Conservation (phyloP, 2,888 invertebrate species). For the Napeogenes inachia region DNA sequence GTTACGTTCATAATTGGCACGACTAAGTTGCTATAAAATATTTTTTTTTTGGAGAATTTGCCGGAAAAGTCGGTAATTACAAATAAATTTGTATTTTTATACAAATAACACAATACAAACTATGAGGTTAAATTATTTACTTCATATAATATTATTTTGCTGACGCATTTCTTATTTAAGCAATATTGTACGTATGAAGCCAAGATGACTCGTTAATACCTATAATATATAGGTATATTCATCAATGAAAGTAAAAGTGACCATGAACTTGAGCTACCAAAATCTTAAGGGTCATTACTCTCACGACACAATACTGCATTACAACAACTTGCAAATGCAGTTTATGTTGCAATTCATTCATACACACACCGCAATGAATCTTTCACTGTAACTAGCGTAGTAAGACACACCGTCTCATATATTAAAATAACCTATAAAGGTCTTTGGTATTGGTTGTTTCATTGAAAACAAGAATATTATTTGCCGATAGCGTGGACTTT, state of each 20-base stretch:
- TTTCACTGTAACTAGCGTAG: conserved; percentile 36
- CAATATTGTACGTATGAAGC: no score
- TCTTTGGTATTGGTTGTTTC: conserved; percentile 23
- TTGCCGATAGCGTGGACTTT: conserved; percentile 33
- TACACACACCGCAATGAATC: conserved; percentile 41
- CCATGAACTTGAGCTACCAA: conserved; percentile 27
- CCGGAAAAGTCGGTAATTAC: no score
- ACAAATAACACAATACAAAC: no score
- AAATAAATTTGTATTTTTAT: no score
- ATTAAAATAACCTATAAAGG: conserved; percentile 14
- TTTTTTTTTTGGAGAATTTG: no score
- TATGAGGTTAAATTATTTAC: no score
- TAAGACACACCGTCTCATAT: conserved; percentile 30
- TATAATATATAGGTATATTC: neutral
- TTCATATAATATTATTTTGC: no score
- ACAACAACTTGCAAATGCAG: conserved; percentile 32
- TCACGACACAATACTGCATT: conserved; percentile 32
- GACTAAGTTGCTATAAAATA: no score
- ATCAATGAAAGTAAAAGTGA: conserved; percentile 17
- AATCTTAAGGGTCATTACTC: conserved; percentile 26
- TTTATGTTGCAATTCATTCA: conserved; percentile 50
- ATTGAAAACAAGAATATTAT: conserved; percentile 25
- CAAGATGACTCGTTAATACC: neutral
- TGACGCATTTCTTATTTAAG: no score
- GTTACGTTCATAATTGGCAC: no score